Evolutionary conservation across 1,140 invertebrate species (phyloP).

Genomic region (Drosophila sechellia): DNA sequence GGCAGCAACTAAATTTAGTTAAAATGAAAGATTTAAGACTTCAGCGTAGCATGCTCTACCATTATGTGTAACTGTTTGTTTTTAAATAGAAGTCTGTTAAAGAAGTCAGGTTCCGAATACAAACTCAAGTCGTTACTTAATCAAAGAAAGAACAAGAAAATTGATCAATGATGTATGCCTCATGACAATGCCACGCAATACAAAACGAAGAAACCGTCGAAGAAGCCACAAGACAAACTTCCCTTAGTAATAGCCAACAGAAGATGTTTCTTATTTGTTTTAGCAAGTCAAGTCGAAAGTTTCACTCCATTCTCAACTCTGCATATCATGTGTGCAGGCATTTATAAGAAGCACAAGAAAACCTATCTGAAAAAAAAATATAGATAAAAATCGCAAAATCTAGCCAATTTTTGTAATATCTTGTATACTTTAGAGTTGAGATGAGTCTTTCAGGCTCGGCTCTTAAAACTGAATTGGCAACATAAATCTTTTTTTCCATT

Average conservation of each 20-base stretch:
- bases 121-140: constrained; percentile 63
- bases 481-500: constrained; percentile 34
- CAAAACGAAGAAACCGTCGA: constrained; percentile 38
- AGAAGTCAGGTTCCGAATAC: constrained; percentile 15
- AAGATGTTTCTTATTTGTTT: constrained; percentile 46
- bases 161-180: constrained; percentile 64
- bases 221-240: constrained; percentile 69
- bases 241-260: constrained; percentile 42
- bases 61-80: constrained; percentile 52
- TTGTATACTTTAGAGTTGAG: constrained; percentile 18
- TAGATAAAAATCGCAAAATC: constrained; percentile 34
- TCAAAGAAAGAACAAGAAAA: constrained; percentile 48
- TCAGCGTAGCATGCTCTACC: constrained; percentile 56
- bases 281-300: constrained; percentile 54
- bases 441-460: constrained; percentile 17
- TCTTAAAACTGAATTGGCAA: constrained; percentile 39
- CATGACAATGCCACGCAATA: constrained; percentile 67
- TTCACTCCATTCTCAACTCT: constrained; percentile 64
- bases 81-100: constrained; percentile 23
- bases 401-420: constrained; percentile 59
- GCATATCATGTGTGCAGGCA: constrained; percentile 70
- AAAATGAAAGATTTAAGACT: constrained; percentile 77
- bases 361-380: constrained; percentile 23
- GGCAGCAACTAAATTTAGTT: constrained; percentile 76
- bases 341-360: constrained; percentile 51